Percentiles rank a stretch among this genome's conserved stretches.
Evolutionary conservation across 1,140 invertebrate species (phyloP).

Genomic region (Drosophila pandora): DNA sequence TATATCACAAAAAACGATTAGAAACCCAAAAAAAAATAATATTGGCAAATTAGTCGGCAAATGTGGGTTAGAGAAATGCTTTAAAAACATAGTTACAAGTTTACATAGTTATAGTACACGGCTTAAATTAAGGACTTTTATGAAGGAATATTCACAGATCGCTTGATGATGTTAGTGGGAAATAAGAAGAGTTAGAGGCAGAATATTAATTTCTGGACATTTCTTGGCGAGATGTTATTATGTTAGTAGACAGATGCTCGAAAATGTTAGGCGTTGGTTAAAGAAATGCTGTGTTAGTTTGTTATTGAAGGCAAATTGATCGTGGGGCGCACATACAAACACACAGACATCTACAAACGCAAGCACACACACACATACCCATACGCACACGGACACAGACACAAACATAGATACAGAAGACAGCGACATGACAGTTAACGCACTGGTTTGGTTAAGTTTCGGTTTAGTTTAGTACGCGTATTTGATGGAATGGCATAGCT

Average conservation of each 20-base stretch:
- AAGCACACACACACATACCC: conserved; percentile 7
- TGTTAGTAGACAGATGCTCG: conserved; percentile 36
- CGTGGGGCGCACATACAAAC: conserved; percentile 24
- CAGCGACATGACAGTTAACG: conserved; percentile 66
- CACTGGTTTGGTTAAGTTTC: conserved; percentile 52
- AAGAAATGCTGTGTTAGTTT: conserved; percentile 32
- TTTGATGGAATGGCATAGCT: conserved; percentile 72
- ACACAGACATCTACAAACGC: conserved; percentile 27
- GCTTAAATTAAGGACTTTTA: neutral
- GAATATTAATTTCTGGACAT: neutral
- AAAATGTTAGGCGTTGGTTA: conserved; percentile 21
- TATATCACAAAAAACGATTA: neutral
- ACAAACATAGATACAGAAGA: conserved; percentile 55
- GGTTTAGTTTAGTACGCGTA: conserved; percentile 47
- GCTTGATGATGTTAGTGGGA: conserved; percentile 4
- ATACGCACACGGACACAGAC: conserved; percentile 34
- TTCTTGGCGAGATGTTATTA: conserved; percentile 7
- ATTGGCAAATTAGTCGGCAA: conserved; percentile 20
- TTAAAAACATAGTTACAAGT: conserved; percentile 3
- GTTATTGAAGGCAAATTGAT: conserved; percentile 20
- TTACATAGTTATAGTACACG: neutral
- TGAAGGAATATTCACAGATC: conserved; percentile 12
- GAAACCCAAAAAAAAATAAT: conserved; percentile 1
- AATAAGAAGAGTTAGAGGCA: conserved; percentile 9
- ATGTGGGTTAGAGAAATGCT: conserved; percentile 6